Conservation (phyloP, 2,113 vertebrate species). For the Onychostoma macrolepis region DNA sequence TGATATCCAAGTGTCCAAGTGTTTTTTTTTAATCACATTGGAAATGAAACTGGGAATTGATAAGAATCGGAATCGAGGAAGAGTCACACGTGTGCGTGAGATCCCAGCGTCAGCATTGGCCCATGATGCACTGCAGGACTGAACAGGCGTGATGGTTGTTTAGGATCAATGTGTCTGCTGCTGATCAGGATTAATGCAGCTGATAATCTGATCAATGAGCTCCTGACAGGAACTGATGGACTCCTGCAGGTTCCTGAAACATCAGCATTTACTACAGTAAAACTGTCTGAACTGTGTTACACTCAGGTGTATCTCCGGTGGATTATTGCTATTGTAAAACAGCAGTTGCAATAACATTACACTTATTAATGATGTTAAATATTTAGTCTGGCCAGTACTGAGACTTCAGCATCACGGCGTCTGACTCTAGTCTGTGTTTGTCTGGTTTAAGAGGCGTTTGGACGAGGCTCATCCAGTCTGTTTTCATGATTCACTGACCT, state of each 20-base stretch:
- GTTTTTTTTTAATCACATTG: too few relatives aligned
- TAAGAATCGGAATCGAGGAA: too few relatives aligned
- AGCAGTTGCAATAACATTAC: not conserved
- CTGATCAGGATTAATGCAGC: not conserved
- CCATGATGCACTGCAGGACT: not conserved
- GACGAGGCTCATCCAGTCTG: not conserved
- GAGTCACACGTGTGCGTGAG: too few relatives aligned
- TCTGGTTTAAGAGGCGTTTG: not conserved
- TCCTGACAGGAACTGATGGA: not conserved
- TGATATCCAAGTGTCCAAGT: too few relatives aligned
- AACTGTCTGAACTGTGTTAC: not conserved
- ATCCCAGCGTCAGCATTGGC: not conserved
- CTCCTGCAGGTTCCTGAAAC: not conserved
- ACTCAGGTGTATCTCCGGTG: too few relatives aligned
- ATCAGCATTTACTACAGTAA: not conserved
- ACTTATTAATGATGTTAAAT: not conserved
- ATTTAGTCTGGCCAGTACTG: not conserved
- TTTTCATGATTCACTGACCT: not conserved
- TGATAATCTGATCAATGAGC: not conserved
- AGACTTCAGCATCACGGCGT: not conserved
- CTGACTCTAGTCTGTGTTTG: not conserved
- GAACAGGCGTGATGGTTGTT: not conserved
- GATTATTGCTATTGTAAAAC: not conserved
- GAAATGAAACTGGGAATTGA: too few relatives aligned
- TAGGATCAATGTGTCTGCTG: not conserved